A percentile compares a stretch with the other conserved stretches of the same genome.
Conservation (phyloP, 2,797 vertebrate genomes). For the Triplophysa bombifrons region DNA sequence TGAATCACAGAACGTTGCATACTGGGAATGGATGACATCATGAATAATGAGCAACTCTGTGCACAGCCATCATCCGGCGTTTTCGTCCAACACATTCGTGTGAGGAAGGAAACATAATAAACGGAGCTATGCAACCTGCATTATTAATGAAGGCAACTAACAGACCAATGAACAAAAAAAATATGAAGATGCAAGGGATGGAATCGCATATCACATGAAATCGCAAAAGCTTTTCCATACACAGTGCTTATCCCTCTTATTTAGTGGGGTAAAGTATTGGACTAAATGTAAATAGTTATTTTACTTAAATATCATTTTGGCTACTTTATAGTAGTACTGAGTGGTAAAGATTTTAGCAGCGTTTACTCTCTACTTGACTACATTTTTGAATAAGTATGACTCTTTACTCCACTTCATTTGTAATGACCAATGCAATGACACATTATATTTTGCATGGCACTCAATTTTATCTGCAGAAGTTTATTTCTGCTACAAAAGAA, state of each 20-base stretch:
- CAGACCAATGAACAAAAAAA: background rate
- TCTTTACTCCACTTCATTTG: too few species aligned
- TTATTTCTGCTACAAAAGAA: too few species aligned
- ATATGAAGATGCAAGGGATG: background rate
- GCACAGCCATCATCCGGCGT: background rate
- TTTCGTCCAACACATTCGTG: background rate
- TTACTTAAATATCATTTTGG: too few species aligned
- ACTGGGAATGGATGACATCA: conserved; percentile 3
- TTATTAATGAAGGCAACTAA: conserved; percentile 12
- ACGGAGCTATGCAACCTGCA: background rate
- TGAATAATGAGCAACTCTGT: background rate
- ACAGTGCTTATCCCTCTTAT: background rate
- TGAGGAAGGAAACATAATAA: background rate
- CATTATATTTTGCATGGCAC: too few species aligned
- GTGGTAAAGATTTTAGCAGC: too few species aligned
- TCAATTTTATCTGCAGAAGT: too few species aligned
- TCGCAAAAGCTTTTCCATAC: background rate
- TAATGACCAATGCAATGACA: too few species aligned
- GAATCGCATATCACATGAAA: background rate
- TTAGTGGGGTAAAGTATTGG: too few species aligned
- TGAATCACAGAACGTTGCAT: background rate
- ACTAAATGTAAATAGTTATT: too few species aligned
- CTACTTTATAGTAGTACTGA: too few species aligned
- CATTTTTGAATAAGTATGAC: too few species aligned
- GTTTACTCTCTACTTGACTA: too few species aligned